Base-by-base conservation (phyloP, 2,113 vertebrate genomes). In the Panurus biarmicus region DNA sequence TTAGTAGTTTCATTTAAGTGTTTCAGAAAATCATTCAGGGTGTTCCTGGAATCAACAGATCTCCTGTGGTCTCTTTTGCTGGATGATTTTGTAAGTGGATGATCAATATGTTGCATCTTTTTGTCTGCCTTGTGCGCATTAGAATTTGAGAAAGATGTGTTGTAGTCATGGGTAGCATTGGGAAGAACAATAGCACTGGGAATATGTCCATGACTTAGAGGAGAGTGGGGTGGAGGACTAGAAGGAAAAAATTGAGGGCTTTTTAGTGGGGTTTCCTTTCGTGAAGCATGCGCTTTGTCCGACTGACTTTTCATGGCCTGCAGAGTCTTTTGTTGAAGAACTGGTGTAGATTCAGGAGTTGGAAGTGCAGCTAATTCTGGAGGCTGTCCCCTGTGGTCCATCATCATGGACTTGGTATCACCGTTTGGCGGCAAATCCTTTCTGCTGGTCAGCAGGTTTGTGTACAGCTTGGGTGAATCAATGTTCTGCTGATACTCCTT, bases 171-270 rank as follows among this genome's bases (percentile, higher is more conserved):
- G 36, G 99, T 99, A 29, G 99, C 99, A 2, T 99, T 99, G 45
- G 99, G 99, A 87, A 99, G 98, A 57, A 99, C 99, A 8, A 99
- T 99, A 4, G 99, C 99, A 36, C 99, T 99, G 9, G 99, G 99
- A 83, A 99, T 99, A 72, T 99, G 99, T 47, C 98, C 98, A 0
- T 99, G 99, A 87, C 98, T 98, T 71, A 99, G 88, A 7, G 98
- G 98, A 20, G 98, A 98, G 73, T 99, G 98, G 12, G 98, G 98
- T 14, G 98, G 98, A 44, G 99, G 98, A 54, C 98, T 98, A 22
- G 99, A 98, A 51, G 98, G 98, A 60, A 99, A 98, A 93, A 98
- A 99, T 92, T 99, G 99, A 64, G 98, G 98, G 89, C 98, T 99
- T 96, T 98, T 98, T 19, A 98, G 97, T 2, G 98, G 96, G 2